Evolutionary conservation across 2,113 vertebrate genomes (phyloP).

Genomic region (Cochlearius cochlearius): DNA sequence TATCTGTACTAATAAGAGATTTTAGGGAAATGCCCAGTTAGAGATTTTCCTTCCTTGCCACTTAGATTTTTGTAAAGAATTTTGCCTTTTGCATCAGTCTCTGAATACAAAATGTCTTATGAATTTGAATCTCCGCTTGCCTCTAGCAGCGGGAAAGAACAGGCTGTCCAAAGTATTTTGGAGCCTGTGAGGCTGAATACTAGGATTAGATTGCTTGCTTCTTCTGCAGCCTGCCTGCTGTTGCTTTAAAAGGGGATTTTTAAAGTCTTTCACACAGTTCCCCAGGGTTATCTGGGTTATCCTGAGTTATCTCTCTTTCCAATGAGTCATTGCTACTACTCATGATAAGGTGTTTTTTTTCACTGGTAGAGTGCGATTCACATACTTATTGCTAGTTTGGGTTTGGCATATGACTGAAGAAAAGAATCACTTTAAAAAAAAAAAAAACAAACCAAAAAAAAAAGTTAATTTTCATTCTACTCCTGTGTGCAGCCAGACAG

Average conservation of each 20-base stretch:
- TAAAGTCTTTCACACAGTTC: slow-evolving; percentile 11
- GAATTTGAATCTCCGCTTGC: not conserved
- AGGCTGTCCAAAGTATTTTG: slow-evolving; percentile 29
- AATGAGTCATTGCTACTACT: slow-evolving; percentile 26
- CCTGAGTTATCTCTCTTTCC: slow-evolving; percentile 22
- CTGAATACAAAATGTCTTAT: not conserved
- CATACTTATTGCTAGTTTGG: not conserved
- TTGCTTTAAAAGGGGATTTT: slow-evolving; percentile 31
- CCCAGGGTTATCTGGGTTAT: slow-evolving; percentile 34
- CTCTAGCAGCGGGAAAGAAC: slow-evolving; percentile 25
- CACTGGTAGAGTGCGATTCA: not conserved
- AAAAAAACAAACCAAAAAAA: not conserved
- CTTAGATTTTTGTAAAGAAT: not conserved
- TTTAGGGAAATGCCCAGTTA: not conserved
- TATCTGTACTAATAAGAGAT: not conserved
- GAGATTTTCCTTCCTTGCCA: not conserved
- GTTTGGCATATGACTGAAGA: not conserved
- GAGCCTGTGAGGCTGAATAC: slow-evolving; percentile 15
- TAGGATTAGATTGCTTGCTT: not conserved
- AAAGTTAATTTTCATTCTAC: not conserved
- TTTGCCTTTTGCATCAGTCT: not conserved
- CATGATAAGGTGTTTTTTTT: not conserved
- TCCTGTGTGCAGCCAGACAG: not conserved
- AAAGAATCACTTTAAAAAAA: not conserved
- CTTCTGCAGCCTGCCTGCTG: slow-evolving; percentile 33